phyloP scores from a whole-genome alignment of 2,888 invertebrate species.

The Cheilosia vernalis region DNA sequence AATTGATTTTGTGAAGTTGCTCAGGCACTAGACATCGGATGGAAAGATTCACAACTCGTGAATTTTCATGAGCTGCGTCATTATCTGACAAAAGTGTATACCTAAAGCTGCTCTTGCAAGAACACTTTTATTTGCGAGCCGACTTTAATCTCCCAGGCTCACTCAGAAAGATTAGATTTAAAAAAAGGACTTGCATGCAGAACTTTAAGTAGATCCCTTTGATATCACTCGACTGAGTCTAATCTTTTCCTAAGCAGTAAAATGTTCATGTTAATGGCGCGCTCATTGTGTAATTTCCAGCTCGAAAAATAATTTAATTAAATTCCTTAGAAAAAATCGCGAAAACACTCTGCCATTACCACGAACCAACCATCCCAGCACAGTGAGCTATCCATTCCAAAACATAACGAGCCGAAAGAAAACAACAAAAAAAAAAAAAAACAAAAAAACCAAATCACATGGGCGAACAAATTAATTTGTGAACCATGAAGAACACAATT shows the following conservation, averaged over 20 bases:
- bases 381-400: constrained; percentile 11
- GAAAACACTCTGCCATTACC: constrained; percentile 53
- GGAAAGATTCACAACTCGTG: no score
- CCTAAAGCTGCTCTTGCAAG: no score
- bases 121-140: background rate
- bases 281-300: constrained; percentile 61
- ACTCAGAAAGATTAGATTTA: background rate
- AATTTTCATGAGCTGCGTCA: no score
- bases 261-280: constrained; percentile 1
- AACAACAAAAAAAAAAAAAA: constrained; percentile 35
- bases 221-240: constrained; percentile 62
- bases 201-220: constrained; percentile 39
- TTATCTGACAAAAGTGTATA: no score
- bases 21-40: no score
- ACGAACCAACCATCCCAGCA: constrained; percentile 29
- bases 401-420: background rate
- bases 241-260: constrained; percentile 39
- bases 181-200: no score
- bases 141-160: background rate
- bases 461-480: constrained; percentile 74
- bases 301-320: constrained; percentile 76
- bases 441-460: constrained; percentile 48
- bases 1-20: no score
- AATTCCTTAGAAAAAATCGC: constrained; percentile 74
- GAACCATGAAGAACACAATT: constrained; percentile 67